Conservation (phyloP, 2,113 vertebrate genomes). For the Ammodramus savannarum region DNA sequence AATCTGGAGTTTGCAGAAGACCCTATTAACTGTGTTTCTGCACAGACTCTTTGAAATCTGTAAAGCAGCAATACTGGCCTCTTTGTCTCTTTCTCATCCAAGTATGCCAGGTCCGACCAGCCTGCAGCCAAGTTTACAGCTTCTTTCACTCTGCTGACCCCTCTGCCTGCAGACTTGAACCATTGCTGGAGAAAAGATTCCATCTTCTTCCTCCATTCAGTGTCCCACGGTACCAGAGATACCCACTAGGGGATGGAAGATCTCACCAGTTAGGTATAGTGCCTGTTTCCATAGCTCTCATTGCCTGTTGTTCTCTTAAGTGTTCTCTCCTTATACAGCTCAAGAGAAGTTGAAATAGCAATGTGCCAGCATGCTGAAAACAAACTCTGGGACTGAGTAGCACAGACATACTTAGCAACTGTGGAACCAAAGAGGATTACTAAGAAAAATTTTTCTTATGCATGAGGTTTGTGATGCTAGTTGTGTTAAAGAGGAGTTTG, state of each 20-base stretch:
- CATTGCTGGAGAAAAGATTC: constrained; percentile 77
- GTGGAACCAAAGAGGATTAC: background rate
- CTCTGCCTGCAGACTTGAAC: constrained; percentile 79
- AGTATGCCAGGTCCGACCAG: constrained; percentile 78
- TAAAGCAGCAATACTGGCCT: background rate
- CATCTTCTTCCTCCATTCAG: constrained; percentile 77
- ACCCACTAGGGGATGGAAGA: constrained; percentile 77
- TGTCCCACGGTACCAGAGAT: constrained; percentile 80
- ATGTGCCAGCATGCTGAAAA: background rate
- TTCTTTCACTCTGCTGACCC: constrained; percentile 83
- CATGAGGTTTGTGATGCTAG: background rate
- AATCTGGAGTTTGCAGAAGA: background rate
- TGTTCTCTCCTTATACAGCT: background rate
- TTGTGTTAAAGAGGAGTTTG: background rate
- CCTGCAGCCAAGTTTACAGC: constrained; percentile 81
- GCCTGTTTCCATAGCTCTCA: background rate
- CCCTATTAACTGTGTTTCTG: background rate
- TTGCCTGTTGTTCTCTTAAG: background rate
- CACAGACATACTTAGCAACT: background rate
- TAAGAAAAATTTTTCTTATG: background rate
- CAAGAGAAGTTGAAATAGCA: background rate
- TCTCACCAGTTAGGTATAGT: constrained; percentile 77
- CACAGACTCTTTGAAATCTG: background rate
- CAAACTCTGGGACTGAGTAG: background rate
- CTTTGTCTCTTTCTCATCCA: background rate